A percentile compares a stretch with the other conserved stretches of the same genome.
phyloP scores from a whole-genome alignment of 2,113 vertebrate species.

The Hiodon alosoides region DNA sequence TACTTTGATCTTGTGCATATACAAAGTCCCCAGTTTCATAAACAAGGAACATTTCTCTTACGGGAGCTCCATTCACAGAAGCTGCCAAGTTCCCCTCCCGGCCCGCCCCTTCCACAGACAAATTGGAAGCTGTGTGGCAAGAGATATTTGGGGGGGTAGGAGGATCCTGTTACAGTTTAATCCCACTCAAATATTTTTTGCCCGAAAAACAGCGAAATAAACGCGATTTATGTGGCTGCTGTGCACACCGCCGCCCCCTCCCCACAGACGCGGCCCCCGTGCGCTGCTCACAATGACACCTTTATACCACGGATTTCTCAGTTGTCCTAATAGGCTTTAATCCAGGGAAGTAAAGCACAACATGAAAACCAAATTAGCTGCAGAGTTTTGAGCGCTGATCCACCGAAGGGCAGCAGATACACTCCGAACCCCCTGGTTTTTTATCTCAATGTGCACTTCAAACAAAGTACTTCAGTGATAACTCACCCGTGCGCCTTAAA shows the following conservation, averaged over 20 bases:
- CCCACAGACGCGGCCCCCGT: conserved; percentile 16
- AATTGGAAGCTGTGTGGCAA: conserved; percentile 46
- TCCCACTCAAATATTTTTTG: conserved; percentile 76
- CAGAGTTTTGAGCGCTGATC: conserved; percentile 44
- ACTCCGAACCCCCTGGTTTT: neutral
- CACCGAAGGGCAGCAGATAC: conserved; percentile 18
- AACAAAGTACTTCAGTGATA: neutral
- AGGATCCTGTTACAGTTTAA: conserved; percentile 73
- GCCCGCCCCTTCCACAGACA: conserved; percentile 47
- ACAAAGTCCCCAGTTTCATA: conserved; percentile 38
- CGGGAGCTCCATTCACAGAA: conserved; percentile 58
- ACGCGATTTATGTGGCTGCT: conserved; percentile 50
- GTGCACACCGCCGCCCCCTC: conserved; percentile 54
- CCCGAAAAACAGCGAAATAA: conserved; percentile 68
- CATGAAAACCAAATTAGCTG: conserved; percentile 51
- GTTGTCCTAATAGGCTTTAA: conserved; percentile 52
- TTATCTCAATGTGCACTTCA: neutral
- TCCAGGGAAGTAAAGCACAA: conserved; percentile 53
- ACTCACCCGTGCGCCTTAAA: neutral
- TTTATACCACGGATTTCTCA: conserved; percentile 54
- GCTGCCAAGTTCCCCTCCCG: conserved; percentile 39
- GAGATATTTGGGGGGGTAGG: conserved; percentile 47
- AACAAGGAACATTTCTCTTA: conserved; percentile 59
- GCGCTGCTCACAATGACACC: conserved; percentile 57
- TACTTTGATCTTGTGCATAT: conserved; percentile 34